Percentiles rank a stretch among this genome's conserved stretches.
These are phyloP conservation scores for Hemichromis elongatus DNA, from an alignment of 2,113 vertebrate genomes.

Conservation along the genomic window DNA sequence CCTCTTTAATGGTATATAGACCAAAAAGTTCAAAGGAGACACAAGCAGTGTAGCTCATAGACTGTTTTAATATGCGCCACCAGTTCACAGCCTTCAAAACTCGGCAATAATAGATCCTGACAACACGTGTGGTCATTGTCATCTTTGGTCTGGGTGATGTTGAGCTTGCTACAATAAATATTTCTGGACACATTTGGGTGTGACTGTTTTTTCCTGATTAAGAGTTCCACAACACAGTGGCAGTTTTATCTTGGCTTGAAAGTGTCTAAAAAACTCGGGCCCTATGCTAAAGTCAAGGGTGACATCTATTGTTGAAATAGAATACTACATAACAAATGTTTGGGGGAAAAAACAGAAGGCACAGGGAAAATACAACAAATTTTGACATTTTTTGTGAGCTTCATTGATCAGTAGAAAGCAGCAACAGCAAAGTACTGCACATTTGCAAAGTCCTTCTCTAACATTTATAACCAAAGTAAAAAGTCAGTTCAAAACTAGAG, in stretches of 20 bases:
- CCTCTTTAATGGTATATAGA: background rate
- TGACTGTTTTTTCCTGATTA: background rate
- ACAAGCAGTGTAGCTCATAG: background rate
- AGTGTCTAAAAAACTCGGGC: background rate
- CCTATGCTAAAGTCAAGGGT: background rate
- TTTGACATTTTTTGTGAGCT: background rate
- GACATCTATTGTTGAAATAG: conserved; percentile 25
- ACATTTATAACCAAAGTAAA: background rate
- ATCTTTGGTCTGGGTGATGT: background rate
- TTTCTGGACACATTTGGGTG: background rate
- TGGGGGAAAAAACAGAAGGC: background rate
- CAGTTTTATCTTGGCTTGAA: background rate
- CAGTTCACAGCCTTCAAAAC: background rate
- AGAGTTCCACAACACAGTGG: background rate
- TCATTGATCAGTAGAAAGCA: background rate
- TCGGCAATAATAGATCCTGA: background rate
- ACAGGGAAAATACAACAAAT: background rate
- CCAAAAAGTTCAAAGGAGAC: background rate
- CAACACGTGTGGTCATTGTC: background rate
- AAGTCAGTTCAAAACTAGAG: background rate
- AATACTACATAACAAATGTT: background rate
- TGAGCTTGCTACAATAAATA: background rate
- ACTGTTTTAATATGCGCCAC: background rate
- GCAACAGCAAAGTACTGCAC: background rate
- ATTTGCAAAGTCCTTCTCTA: background rate